Base-by-base conservation (phyloP, 2,113 vertebrate genomes). In the Lichenostomus cassidix region DNA sequence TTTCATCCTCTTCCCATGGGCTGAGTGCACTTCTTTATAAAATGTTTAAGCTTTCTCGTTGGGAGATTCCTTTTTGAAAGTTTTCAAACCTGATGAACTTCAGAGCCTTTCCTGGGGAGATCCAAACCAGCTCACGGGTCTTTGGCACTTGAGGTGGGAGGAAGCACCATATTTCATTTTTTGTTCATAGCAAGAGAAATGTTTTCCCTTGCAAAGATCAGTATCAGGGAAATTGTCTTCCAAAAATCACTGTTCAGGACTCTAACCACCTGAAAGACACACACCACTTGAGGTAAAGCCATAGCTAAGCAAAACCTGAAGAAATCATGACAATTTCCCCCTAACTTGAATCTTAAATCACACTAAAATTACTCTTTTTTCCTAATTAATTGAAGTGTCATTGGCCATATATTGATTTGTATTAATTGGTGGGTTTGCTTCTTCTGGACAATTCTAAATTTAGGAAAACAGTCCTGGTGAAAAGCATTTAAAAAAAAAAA, bases 191-290 rank as follows among this genome's bases (percentile, higher is more conserved):
- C 37, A 68, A 56, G 62, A 84, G 24, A 79, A 52, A 52, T 29
- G 33, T 73, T 92, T 82, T 56, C 15, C 7, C 65, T 82, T 97
- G 91, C 89, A 92, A 83, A 97, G 94, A 94, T 95, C 46, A 12
- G 10, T 92, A 95, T 91, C 89, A 60, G 23, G 13, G 62, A 76
- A 60, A 29, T 13, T 82, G 65, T 78, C 29, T 96, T 94, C 64
- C 69, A 74, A 79, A 85, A 88, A 81, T 6, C 41, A n/a, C 15
- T n/a, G 19, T 23, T 82, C 31, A 5, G 56, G 71, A 64, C 41
- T 85, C 50, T 53, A 95, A 73, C 47, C 77, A 69, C 53, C 28
- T 5, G 8, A 87, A 75, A 81, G 47, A 12, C 17, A 28, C 56
- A 12, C 15, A 27, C 33, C 15, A 56, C n/a, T 71, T 49, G 27